phyloP scores from a whole-genome alignment of 2,888 invertebrate species.

The Elegia similella region DNA sequence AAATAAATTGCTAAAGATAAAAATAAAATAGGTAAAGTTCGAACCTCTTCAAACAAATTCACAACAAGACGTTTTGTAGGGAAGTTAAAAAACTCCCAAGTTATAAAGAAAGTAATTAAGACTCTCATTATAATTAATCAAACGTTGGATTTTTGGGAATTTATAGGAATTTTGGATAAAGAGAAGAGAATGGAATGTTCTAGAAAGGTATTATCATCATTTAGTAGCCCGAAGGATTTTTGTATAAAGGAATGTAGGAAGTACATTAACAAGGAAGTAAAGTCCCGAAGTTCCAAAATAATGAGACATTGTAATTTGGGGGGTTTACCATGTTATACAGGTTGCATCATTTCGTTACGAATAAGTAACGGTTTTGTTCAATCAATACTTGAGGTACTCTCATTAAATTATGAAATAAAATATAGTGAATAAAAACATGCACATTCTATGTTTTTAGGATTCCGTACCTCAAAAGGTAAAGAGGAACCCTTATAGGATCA shows the following conservation, averaged over 20 bases:
- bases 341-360: too few species aligned
- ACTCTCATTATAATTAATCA: constrained; percentile 30
- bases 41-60: constrained; percentile 11
- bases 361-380: too few species aligned
- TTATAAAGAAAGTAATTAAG: constrained; percentile 31
- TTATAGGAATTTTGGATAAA: constrained; percentile 23
- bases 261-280: constrained; percentile 31
- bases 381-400: too few species aligned
- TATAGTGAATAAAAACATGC: too few species aligned
- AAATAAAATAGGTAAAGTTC: constrained; percentile 10
- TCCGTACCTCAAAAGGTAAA: too few species aligned
- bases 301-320: constrained; percentile 48
- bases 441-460: too few species aligned
- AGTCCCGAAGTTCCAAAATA: constrained; percentile 43
- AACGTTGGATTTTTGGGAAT: constrained; percentile 25
- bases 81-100: constrained; percentile 27
- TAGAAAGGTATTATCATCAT: constrained; percentile 19
- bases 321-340: constrained; percentile 3
- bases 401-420: too few species aligned
- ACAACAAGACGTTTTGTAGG: constrained; percentile 21
- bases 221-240: constrained; percentile 1
- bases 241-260: constrained; percentile 18
- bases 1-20: constrained; percentile 13
- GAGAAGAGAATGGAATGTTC: constrained; percentile 22
- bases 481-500: too few species aligned